Base-by-base conservation (phyloP, 1,140 invertebrate genomes). In the Plutomurus gul region DNA sequence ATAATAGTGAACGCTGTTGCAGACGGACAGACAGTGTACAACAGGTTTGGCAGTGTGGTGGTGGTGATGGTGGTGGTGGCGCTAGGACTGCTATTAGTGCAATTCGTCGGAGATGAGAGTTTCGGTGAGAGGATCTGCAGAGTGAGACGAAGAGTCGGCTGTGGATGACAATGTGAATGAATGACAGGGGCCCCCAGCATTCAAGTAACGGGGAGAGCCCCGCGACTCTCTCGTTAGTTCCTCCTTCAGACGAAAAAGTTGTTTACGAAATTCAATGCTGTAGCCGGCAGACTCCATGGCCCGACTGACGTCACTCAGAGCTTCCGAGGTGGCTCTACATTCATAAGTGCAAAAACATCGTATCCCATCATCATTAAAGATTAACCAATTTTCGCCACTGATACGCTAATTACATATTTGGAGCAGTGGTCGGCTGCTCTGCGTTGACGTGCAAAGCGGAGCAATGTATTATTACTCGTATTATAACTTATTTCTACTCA, bases 251-350 rank as follows among this genome's bases (percentile, higher is more conserved):
- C 87, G 84, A 49, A 87, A 85, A 3, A 89, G 84, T 20, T 89
- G 85, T 22, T 87, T 85, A 36, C 86, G 86, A 4, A 89, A 84
- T 79, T 90, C 88, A 8, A 87, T 88, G 75, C 86, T 86, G 33
- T 84, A 82, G 18, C 88, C 88, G 16, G 87, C 87, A 13, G 89
- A 81, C 71, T 86, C 85, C 49, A 89, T 82, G 1, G 89, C 89
- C 80, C 88, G 86, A 65, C 85, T 86, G 77, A 89, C 84, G 79
- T 90, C 89, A 5, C 86, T 84, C 16, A 89, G 79, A 25, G 89
- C 89, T 36, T 85, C 84, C 18, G 85, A 77, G 80, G 85, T 86
- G 70, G 86, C 85, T 71, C 88, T 88, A 84, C 37, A 84, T 82
- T 47, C 65, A 81, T 37, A n/a, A n/a, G n/a, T n/a, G n/a, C n/a